These are phyloP conservation scores for Oppia nitens DNA, from an alignment of 1,140 invertebrate genomes.

Conservation along the genomic window DNA sequence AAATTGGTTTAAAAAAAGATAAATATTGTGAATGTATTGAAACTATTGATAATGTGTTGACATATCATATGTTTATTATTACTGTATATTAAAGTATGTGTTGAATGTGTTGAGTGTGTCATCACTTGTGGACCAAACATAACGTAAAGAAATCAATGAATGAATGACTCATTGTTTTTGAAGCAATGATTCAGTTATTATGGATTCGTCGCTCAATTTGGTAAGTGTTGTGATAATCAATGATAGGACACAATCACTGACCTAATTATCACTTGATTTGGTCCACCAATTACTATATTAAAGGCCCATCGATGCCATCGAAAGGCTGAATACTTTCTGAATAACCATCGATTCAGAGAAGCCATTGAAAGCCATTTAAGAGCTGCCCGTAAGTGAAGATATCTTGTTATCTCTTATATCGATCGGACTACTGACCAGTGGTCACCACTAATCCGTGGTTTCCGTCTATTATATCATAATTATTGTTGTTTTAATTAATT, in stretches of 20 bases:
- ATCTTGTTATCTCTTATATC: background rate
- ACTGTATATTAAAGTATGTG: too few species aligned
- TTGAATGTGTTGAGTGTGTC: too few species aligned
- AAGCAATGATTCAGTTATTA: background rate
- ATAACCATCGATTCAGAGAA: conserved; percentile 39
- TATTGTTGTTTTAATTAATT: background rate
- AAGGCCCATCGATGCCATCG: conserved; percentile 46
- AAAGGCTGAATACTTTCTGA: conserved; percentile 39
- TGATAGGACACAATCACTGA: background rate
- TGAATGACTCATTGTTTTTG: too few species aligned
- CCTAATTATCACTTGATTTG: too few species aligned
- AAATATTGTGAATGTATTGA: too few species aligned
- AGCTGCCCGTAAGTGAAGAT: conserved; percentile 23
- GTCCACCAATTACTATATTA: conserved; percentile 13
- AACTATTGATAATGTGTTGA: too few species aligned
- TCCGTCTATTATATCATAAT: background rate
- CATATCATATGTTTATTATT: too few species aligned
- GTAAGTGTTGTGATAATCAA: background rate
- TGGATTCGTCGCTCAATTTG: background rate
- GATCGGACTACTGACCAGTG: too few species aligned
- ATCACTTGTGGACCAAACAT: too few species aligned
- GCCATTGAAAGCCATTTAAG: conserved; percentile 43
- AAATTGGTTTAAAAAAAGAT: too few species aligned
- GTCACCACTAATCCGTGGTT: background rate
- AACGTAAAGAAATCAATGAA: too few species aligned